phyloP scores from a whole-genome alignment of 1,140 invertebrate species.

The Bombus turneri region DNA sequence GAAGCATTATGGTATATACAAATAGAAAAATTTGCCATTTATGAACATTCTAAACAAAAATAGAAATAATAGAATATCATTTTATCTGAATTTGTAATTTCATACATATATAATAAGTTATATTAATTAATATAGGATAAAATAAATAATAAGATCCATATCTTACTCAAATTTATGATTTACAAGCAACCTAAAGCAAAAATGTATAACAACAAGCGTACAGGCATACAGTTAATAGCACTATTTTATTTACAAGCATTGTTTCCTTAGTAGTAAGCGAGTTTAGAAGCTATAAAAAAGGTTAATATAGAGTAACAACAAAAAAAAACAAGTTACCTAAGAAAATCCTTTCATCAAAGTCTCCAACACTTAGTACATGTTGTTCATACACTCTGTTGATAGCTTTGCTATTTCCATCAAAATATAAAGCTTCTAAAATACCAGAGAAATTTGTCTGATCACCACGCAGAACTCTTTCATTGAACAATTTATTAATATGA shows the following conservation, averaged over 20 bases:
- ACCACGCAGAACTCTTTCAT: conserved; percentile 88
- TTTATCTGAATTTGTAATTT: background rate
- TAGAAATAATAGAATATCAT: background rate
- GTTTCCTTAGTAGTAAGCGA: conserved; percentile 27
- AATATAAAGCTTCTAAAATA: conserved; percentile 87
- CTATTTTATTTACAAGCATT: conserved; percentile 33
- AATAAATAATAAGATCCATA: background rate
- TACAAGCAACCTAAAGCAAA: conserved; percentile 29
- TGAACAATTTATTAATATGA: conserved; percentile 91
- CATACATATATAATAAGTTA: background rate
- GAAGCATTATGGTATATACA: background rate
- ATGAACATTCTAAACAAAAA: background rate
- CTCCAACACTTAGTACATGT: conserved; percentile 94
- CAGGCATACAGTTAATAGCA: conserved; percentile 28
- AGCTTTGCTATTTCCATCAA: conserved; percentile 92
- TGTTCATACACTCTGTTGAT: conserved; percentile 95
- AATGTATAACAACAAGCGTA: conserved; percentile 39
- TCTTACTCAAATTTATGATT: conserved; percentile 5
- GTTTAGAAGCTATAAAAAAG: conserved; percentile 4
- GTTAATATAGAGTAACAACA: background rate
- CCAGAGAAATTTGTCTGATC: conserved; percentile 86
- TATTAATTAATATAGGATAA: background rate
- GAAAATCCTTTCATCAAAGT: conserved; percentile 98
- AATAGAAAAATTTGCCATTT: background rate
- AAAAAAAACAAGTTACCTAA: conserved; percentile 84